Percentiles rank a stretch among this genome's conserved stretches.
Conservation (phyloP, 2,797 vertebrate genomes). For the Antennarius maculatus region DNA sequence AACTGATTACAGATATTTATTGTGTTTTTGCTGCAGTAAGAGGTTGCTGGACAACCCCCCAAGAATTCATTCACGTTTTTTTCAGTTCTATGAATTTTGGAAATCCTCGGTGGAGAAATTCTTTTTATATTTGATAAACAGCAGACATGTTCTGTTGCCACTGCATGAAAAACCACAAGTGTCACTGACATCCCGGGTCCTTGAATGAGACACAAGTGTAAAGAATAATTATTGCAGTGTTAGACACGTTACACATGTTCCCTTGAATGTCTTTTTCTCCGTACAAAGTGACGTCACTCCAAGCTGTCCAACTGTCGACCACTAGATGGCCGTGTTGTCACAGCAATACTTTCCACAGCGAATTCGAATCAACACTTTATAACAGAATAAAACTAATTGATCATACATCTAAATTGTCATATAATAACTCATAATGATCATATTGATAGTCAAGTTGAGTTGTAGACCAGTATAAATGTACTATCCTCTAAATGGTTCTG, state of each 20-base stretch:
- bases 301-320: background rate
- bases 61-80: no score
- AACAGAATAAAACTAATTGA: background rate
- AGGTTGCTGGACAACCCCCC: no score
- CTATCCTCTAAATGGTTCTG: background rate
- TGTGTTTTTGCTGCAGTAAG: no score
- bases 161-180: background rate
- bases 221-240: background rate
- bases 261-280: background rate
- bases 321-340: slow-evolving; percentile 56
- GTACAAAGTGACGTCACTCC: background rate
- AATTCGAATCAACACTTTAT: background rate
- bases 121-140: no score
- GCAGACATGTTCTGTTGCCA: background rate
- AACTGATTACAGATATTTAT: no score
- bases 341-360: background rate
- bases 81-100: no score
- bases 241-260: no score
- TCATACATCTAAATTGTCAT: background rate
- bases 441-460: background rate
- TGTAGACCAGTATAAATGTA: background rate
- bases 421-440: background rate
- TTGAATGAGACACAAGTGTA: background rate
- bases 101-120: no score
- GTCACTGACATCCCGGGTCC: background rate